Evolutionary conservation across 2,113 vertebrate species (phyloP).

Genomic region (Gracilinanus agilis): DNA sequence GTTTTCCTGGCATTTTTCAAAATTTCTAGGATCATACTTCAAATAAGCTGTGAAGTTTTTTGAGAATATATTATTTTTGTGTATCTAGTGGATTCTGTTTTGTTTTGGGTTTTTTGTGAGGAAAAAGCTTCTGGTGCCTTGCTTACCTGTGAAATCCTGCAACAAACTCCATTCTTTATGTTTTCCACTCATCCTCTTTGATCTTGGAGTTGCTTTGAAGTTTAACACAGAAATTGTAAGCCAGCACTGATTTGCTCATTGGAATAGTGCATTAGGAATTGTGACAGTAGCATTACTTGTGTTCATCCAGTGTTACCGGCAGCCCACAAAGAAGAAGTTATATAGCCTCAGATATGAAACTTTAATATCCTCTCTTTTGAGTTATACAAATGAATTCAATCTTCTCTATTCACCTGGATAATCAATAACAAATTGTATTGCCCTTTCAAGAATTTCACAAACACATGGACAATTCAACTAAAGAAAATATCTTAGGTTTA

Average conservation of each 20-base stretch:
- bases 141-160: background rate
- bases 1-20: background rate
- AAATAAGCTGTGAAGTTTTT: background rate
- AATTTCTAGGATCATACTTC: background rate
- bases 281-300: background rate
- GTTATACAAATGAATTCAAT: background rate
- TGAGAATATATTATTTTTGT: background rate
- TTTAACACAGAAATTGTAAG: background rate
- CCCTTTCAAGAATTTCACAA: background rate
- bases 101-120: slow-evolving; percentile 23
- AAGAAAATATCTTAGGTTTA: background rate
- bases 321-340: background rate
- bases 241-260: background rate
- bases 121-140: background rate
- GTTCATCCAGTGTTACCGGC: background rate
- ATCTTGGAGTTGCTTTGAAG: background rate
- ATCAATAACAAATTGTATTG: background rate
- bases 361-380: background rate
- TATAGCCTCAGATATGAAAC: background rate
- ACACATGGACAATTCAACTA: background rate
- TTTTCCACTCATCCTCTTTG: background rate
- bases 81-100: slow-evolving; percentile 2
- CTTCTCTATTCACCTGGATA: background rate
- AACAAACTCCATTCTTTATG: background rate
- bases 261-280: background rate